Percentiles rank a stretch among this genome's conserved stretches.
Conservation (phyloP, 2,888 invertebrate genomes). For the Petrolisthes cinctipes region DNA sequence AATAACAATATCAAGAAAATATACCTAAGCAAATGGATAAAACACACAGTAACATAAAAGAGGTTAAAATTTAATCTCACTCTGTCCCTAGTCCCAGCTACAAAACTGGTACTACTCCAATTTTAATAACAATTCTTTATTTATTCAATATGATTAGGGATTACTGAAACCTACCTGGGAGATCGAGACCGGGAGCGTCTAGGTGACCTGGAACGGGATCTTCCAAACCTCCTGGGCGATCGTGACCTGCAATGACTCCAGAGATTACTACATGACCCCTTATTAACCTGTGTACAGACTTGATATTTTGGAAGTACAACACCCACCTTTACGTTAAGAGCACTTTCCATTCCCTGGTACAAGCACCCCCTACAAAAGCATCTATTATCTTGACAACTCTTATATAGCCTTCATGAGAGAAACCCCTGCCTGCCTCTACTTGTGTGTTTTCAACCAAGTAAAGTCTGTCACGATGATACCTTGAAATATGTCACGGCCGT, state of each 20-base stretch:
- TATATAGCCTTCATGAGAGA: too few species aligned
- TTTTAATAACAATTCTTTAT: background rate
- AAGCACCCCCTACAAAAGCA: too few species aligned
- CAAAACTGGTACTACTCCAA: background rate
- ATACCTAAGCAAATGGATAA: too few species aligned
- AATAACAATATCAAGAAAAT: too few species aligned
- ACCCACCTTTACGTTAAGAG: conserved; percentile 20
- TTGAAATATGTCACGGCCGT: background rate
- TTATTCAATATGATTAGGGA: conserved; percentile 32
- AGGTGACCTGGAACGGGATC: conserved; percentile 55
- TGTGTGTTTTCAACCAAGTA: too few species aligned
- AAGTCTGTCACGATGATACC: too few species aligned
- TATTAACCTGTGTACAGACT: background rate
- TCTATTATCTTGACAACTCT: too few species aligned
- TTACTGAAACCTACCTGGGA: conserved; percentile 56
- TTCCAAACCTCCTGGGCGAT: conserved; percentile 44
- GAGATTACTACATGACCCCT: background rate
- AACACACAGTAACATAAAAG: too few species aligned
- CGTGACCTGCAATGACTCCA: conserved; percentile 45
- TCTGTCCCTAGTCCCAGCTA: background rate
- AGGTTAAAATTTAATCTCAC: too few species aligned
- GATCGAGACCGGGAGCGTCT: conserved; percentile 53
- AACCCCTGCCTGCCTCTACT: too few species aligned
- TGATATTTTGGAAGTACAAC: background rate
- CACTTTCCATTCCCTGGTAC: conserved; percentile 52